Evolutionary conservation across 2,797 vertebrate genomes (phyloP), one percentile per base, ranked within the genome.

Genomic region (Acropternis orthonyx): DNA sequence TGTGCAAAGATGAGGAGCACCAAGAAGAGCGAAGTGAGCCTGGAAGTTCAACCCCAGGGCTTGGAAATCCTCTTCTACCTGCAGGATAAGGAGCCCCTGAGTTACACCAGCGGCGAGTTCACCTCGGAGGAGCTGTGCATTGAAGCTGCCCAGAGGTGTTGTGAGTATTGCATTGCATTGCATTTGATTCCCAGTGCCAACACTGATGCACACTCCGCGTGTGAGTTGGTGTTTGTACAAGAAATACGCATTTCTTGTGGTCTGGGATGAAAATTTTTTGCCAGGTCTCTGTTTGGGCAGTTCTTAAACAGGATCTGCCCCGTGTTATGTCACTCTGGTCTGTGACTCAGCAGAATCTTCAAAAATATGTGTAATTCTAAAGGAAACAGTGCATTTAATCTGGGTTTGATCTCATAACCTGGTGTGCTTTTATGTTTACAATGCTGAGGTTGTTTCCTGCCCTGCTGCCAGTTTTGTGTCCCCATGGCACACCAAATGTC

Each of bases 1-100:
- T 99, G 99, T 98, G 98, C 98, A 92, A 99, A 99, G 97, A 99
- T 99, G 98, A 98, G 98, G 98, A 98, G 96, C 97, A 98, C 98
- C 39, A 98, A 96, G 95, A 99, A 98, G 78, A 94, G 85, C 0
- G 98, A 98, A 30, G 95, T 98, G 72, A 96, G 94, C 49, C 81
- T 97, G 72, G 96, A 98, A 30, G 89, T 92, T 88, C 97, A 98
- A 16, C 96, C 97, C 87, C 98, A 96, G 49, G 99, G 99, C 65
- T 96, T 99, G 69, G 98, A 99, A 92, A 98, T 99, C 80, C 97
- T 98, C 87, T 99, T 99, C 94, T 99, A 99, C 95, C 92, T 97
- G 74, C 94, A 97, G 1, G 98, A 99, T 3, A 95, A 96, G n/a
- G 81, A 94, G 58, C 98, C 98, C 52, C 97, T 99, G 1, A 97